Evolutionary conservation across 2,113 vertebrate species (phyloP), one percentile per base, ranked within the genome.

Genomic region (Dasypus novemcinctus): DNA sequence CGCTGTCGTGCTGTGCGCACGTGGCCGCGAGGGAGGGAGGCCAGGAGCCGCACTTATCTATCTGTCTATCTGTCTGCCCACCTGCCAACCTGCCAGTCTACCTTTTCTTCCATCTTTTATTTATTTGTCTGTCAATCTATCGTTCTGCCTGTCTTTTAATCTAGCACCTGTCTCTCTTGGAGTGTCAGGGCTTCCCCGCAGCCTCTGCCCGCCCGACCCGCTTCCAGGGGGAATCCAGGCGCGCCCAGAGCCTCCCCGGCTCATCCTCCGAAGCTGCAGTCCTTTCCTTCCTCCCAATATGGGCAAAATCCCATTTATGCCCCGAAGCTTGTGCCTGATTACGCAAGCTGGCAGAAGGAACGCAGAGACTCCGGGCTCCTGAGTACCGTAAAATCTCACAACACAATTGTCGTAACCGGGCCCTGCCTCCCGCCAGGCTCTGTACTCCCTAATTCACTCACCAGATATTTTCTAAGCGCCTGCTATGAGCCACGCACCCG

Each of bases 81-180:
- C 57, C 92, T 63, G 84, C 69, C 91, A 59, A 10, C 64, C 87
- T 20, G 49, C 69, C 94, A 25, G 25, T 27, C 88, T 66, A 63
- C 88, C 74, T 85, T 61, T 59, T 18, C 80, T 43, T 20, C 64
- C 0, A 18, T 61, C 96, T 86, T 71, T 63, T 59, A 23, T 75
- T 74, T 81, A 63, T 43, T 91, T 82, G 61, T 38, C 76, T 82
- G 66, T 38, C 76, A 43, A 4, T 75, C 94, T 38, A 4, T 46
- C 89, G 94, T 49, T 72, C 94, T 7, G 4, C 66, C 95, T 68
- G 38, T 87, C 94, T 91, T 54, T 41, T 82, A 85, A 38, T 59
- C 82, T 27, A 4, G 49, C 76, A 68, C 82, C 78, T 78, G 36
- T 87, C 76, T 82, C 20, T 49, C n/a, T 41, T 6, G 17, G 0